These are phyloP conservation scores for Lethocerus indicus DNA, from an alignment of 1,140 invertebrate genomes.

Conservation along the genomic window DNA sequence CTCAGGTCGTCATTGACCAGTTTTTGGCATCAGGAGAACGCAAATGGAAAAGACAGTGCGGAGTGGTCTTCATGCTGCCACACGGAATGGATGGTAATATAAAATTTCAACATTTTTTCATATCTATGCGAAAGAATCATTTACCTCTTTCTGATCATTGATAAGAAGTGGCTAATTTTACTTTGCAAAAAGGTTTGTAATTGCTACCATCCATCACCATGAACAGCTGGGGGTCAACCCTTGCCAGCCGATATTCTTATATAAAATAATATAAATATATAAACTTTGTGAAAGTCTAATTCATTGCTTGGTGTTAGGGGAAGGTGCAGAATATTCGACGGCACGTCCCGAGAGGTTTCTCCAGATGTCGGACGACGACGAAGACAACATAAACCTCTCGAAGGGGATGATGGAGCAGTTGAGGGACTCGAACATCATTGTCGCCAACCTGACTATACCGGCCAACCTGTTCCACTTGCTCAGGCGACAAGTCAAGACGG, in stretches of 20 bases:
- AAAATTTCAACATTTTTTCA: too few species aligned
- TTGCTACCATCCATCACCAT: too few species aligned
- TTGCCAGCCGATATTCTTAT: too few species aligned
- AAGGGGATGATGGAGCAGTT: constrained; percentile 32
- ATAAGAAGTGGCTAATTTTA: too few species aligned
- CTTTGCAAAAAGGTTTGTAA: too few species aligned
- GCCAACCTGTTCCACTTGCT: constrained; percentile 95
- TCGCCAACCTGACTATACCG: constrained; percentile 85
- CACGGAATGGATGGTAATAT: constrained; percentile 75
- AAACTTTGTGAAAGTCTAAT: too few species aligned
- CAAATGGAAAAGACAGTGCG: constrained; percentile 87
- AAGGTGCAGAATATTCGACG: constrained; percentile 87
- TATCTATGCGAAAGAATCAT: too few species aligned
- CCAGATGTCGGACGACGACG: constrained; percentile 70
- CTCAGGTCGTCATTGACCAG: constrained; percentile 90
- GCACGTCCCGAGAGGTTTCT: constrained; percentile 85
- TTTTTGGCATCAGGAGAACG: constrained; percentile 81
- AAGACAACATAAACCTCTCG: constrained; percentile 55
- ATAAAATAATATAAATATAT: too few species aligned
- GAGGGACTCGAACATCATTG: constrained; percentile 58
- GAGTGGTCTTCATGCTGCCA: constrained; percentile 79
- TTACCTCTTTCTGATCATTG: too few species aligned
- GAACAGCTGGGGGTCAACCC: too few species aligned
- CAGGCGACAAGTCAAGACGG: constrained; percentile 72
- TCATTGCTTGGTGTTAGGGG: neutral